Conservation (phyloP, 2,888 invertebrate species). For the Arge pagana region DNA sequence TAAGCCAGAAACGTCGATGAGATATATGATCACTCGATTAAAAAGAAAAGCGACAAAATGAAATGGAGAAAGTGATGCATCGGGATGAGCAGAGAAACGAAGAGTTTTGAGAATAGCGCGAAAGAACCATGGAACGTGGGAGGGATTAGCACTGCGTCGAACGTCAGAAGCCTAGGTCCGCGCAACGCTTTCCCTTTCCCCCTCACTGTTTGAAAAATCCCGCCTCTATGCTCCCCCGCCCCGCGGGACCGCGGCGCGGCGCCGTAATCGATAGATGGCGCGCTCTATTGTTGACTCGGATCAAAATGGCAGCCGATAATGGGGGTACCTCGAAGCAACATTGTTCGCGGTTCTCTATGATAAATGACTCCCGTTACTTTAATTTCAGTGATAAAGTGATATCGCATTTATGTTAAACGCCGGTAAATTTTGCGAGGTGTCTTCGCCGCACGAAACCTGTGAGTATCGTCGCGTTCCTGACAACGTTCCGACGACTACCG, state of each 20-base stretch:
- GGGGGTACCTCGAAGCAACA: constrained; percentile 42
- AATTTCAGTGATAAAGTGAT: constrained; percentile 19
- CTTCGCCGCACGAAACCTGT: constrained; percentile 41
- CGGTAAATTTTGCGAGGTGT: not conserved
- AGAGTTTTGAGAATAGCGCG: too few species aligned
- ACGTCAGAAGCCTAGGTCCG: too few species aligned
- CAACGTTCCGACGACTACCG: constrained; percentile 27
- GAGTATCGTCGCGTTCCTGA: constrained; percentile 31
- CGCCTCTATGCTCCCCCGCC: too few species aligned
- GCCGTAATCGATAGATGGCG: constrained; percentile 65
- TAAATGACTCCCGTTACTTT: constrained; percentile 37
- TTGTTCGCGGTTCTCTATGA: constrained; percentile 35
- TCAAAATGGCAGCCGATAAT: constrained; percentile 52
- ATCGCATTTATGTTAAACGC: not conserved
- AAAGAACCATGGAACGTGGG: constrained; percentile 20
- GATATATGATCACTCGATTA: too few species aligned
- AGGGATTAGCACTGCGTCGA: constrained; percentile 3
- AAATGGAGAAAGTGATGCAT: too few species aligned
- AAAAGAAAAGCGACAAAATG: too few species aligned
- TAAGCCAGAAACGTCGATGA: too few species aligned
- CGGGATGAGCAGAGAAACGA: too few species aligned
- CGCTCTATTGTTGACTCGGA: constrained; percentile 63
- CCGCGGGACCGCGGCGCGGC: too few species aligned
- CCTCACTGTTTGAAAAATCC: constrained; percentile 40
- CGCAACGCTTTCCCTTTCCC: constrained; percentile 33